Conservation (phyloP, 2,888 invertebrate species). For the Melinaea marsaeus region DNA sequence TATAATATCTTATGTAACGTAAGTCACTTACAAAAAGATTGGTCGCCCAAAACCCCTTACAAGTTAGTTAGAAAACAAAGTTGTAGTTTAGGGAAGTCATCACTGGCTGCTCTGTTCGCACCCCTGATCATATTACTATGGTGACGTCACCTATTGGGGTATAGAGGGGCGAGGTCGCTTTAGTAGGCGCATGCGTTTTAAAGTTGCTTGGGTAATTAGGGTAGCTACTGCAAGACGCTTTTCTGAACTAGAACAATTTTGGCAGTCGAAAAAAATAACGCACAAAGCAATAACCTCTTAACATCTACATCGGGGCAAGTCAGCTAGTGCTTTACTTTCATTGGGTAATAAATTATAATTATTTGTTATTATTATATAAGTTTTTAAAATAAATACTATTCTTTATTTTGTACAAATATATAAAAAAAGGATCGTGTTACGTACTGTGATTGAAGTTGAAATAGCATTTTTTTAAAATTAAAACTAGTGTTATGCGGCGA, state of each 20-base stretch:
- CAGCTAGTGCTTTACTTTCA: background rate
- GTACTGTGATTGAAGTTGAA: background rate
- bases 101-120: background rate
- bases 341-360: background rate
- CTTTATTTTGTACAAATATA: too few species aligned
- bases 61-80: too few species aligned
- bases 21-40: too few species aligned
- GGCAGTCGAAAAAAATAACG: slow-evolving; percentile 17
- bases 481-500: slow-evolving; percentile 8
- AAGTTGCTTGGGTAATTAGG: slow-evolving; percentile 20
- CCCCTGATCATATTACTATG: background rate
- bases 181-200: slow-evolving; percentile 37
- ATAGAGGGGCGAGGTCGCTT: slow-evolving; percentile 46
- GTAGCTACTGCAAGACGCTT: slow-evolving; percentile 20
- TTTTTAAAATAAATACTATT: too few species aligned
- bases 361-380: too few species aligned
- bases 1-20: too few species aligned
- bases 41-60: too few species aligned
- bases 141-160: slow-evolving; percentile 54
- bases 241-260: slow-evolving; percentile 26
- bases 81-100: background rate
- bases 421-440: too few species aligned
- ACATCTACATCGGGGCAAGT: background rate
- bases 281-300: background rate
- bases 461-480: slow-evolving; percentile 3